phyloP scores from a whole-genome alignment of 2,113 vertebrate species.

The Dromiciops gliroides region DNA sequence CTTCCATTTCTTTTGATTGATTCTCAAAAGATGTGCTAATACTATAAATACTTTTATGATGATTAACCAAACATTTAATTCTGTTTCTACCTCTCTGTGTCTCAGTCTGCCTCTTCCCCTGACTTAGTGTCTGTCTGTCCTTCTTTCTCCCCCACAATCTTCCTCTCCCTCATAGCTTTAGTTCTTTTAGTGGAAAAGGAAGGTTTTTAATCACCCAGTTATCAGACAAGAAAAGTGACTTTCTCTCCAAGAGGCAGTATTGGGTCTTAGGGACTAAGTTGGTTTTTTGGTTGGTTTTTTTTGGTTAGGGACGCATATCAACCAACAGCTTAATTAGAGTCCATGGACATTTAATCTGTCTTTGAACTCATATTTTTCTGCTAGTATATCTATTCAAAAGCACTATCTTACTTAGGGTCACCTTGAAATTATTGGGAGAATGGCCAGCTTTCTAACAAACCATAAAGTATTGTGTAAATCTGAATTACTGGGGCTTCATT shows the following conservation, averaged over 20 bases:
- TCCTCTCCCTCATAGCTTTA: background rate
- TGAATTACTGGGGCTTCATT: background rate
- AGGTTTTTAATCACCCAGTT: background rate
- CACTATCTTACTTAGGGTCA: background rate
- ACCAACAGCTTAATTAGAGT: background rate
- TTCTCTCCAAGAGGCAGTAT: background rate
- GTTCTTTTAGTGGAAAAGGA: background rate
- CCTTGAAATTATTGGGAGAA: background rate
- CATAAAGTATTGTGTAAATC: background rate
- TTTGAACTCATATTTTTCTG: background rate
- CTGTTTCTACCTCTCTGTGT: background rate
- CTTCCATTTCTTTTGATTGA: background rate
- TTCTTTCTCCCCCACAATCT: background rate
- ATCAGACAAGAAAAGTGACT: background rate
- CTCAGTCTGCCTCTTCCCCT: background rate
- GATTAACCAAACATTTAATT: background rate
- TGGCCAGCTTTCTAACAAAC: background rate
- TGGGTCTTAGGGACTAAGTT: background rate
- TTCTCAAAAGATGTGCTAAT: background rate
- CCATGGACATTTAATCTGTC: background rate
- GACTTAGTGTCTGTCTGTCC: background rate
- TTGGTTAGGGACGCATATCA: background rate
- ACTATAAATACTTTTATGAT: background rate
- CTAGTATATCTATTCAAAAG: background rate
- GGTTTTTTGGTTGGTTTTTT: too few species aligned